These are phyloP conservation scores for Metacarcinus magister DNA, from an alignment of 2,888 invertebrate species.

Conservation along the genomic window DNA sequence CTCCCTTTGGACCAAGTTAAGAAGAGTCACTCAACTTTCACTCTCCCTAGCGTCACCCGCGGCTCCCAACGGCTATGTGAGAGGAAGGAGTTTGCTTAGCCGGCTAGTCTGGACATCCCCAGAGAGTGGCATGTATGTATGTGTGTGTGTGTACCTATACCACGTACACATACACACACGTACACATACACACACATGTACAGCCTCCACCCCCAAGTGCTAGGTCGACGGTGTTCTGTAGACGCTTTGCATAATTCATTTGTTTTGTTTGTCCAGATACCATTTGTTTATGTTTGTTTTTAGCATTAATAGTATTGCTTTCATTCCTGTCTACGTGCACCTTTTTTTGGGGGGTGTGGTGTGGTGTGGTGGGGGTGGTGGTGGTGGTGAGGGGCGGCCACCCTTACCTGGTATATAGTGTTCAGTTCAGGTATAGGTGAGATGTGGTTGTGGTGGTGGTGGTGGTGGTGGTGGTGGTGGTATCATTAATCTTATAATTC, in stretches of 20 bases:
- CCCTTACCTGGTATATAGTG: no score
- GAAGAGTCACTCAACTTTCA: constrained; percentile 15
- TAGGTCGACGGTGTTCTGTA: background rate
- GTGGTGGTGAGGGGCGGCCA: no score
- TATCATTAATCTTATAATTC: no score
- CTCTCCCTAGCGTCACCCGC: background rate
- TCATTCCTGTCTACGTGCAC: background rate
- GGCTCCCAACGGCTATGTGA: no score
- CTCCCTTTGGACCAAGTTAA: background rate
- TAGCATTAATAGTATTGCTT: constrained; percentile 27
- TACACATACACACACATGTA: background rate
- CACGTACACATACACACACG: background rate
- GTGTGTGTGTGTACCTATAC: no score
- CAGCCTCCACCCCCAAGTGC: background rate
- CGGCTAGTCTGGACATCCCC: no score
- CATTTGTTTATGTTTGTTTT: background rate
- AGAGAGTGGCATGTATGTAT: no score
- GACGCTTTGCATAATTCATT: constrained; percentile 30
- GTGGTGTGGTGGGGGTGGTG: no score
- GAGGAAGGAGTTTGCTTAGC: no score
- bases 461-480: no score
- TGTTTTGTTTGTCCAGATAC: background rate
- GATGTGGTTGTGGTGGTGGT: background rate
- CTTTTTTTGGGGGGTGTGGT: background rate
- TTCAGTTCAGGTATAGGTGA: no score